Evolutionary conservation across 2,888 invertebrate species (phyloP), one percentile per base, ranked within the genome.

Genomic region (Trisateles emortualis): DNA sequence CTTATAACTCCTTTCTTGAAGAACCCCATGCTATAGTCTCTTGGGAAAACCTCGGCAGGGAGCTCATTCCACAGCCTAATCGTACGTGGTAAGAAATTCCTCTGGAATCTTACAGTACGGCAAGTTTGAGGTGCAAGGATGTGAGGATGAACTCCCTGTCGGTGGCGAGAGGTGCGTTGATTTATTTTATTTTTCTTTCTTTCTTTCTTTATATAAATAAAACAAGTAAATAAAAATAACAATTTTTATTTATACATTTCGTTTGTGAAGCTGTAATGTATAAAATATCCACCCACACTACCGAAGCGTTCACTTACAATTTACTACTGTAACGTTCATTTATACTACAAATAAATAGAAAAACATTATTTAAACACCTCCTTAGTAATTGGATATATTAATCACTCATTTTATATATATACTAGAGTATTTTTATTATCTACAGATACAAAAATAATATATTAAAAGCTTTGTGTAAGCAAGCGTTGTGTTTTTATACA

Each of bases 251-350:
- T 69, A 74, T 72, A 78, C 74, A 78, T 73, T 75, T 73, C 69
- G 65, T 73, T 70, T 68, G 69, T 76, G 78, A 82, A 84, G 84
- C 80, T 64, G 58, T 75, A 72, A 67, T 72, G 75, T 83, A 80
- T 72, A 78, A 81, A 81, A 80, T 68, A 58, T 59, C 58, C 69
- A 59, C 66, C 52, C 74, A 65, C 58, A 56, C 70, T 69, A 74
- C 65, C 61, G 68, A 75, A 78, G 74, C 79, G 54, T 70, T 64
- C 72, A 67, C 68, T 72, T 74, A 79, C 50, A 72, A 72, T 73
- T 76, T 76, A 64, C 64, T 65, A 64, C 47, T 51, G 22, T 63
- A 70, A 66, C 71, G 40, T 59, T 63, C 40, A 56, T 53, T 67
- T 64, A 71, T 38, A 59, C 61, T 64, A 70, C 64, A 70, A 71